These are phyloP conservation scores for Drosophila ohnishii DNA, from an alignment of 1,140 invertebrate species.

Conservation along the genomic window DNA sequence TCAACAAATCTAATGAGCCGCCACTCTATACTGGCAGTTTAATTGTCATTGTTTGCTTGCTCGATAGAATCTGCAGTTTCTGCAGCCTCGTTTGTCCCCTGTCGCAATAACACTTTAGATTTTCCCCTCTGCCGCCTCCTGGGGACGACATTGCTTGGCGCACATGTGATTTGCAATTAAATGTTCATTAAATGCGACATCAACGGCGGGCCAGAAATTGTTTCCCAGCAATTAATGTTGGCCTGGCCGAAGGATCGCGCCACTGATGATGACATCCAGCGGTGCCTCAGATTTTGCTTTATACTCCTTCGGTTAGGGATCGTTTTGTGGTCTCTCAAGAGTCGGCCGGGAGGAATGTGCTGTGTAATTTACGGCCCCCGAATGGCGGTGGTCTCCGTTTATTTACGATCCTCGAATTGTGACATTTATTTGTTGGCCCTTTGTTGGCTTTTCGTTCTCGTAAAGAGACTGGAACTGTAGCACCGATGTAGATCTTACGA, in stretches of 20 bases:
- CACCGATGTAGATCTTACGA: slow-evolving; percentile 11
- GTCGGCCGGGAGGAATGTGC: slow-evolving; percentile 50
- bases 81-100: slow-evolving; percentile 51
- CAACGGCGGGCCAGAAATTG: slow-evolving; percentile 52
- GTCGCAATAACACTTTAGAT: slow-evolving; percentile 57
- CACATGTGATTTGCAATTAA: slow-evolving; percentile 73
- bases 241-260: slow-evolving; percentile 43
- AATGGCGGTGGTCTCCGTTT: slow-evolving; percentile 46
- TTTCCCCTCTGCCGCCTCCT: neutral
- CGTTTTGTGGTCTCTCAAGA: slow-evolving; percentile 6
- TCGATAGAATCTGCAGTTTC: neutral
- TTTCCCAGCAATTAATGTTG: slow-evolving; percentile 63
- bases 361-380: slow-evolving; percentile 63
- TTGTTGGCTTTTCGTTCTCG: slow-evolving; percentile 1
- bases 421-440: slow-evolving; percentile 64
- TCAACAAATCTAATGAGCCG: no score
- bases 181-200: slow-evolving; percentile 74
- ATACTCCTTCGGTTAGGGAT: slow-evolving; percentile 1
- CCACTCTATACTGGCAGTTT: no score
- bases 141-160: slow-evolving; percentile 44
- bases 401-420: slow-evolving; percentile 71
- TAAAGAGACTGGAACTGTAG: slow-evolving; percentile 31
- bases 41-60: no score
- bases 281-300: slow-evolving; percentile 12
- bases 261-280: slow-evolving; percentile 72